Conservation (phyloP, 1,140 invertebrate genomes). For the Bombus superbus region DNA sequence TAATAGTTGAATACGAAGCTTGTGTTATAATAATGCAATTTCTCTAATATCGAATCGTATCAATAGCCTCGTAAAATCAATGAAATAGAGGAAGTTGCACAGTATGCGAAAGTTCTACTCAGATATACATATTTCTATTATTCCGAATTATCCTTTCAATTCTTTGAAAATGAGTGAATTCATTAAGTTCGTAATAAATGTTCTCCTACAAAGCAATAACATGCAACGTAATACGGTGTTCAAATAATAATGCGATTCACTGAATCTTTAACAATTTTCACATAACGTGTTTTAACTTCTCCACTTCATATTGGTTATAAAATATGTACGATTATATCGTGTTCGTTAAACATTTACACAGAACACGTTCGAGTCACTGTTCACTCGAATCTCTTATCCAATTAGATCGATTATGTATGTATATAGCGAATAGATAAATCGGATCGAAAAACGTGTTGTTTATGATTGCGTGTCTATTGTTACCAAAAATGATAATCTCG, state of each 20-base stretch:
- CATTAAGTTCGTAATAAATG: too few relatives aligned
- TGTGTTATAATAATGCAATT: too few relatives aligned
- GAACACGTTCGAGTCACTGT: not conserved
- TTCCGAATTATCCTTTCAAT: too few relatives aligned
- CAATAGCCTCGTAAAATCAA: too few relatives aligned
- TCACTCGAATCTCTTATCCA: not conserved
- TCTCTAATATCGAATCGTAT: too few relatives aligned
- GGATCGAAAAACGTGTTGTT: not conserved
- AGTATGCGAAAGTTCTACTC: too few relatives aligned
- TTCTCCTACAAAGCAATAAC: too few relatives aligned
- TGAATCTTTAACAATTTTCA: not conserved
- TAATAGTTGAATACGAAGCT: not conserved
- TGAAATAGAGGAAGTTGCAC: too few relatives aligned
- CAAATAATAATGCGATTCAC: not conserved
- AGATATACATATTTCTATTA: too few relatives aligned
- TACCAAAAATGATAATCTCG: not conserved
- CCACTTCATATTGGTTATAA: not conserved
- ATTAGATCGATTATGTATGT: not conserved
- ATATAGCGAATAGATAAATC: not conserved
- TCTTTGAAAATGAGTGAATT: too few relatives aligned
- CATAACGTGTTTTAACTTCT: not conserved
- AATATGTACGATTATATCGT: not conserved
- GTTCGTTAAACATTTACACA: not conserved
- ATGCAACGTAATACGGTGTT: not conserved
- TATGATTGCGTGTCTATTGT: not conserved